phyloP scores from a whole-genome alignment of 1,140 invertebrate species.

The Drosophila lacteicornis region DNA sequence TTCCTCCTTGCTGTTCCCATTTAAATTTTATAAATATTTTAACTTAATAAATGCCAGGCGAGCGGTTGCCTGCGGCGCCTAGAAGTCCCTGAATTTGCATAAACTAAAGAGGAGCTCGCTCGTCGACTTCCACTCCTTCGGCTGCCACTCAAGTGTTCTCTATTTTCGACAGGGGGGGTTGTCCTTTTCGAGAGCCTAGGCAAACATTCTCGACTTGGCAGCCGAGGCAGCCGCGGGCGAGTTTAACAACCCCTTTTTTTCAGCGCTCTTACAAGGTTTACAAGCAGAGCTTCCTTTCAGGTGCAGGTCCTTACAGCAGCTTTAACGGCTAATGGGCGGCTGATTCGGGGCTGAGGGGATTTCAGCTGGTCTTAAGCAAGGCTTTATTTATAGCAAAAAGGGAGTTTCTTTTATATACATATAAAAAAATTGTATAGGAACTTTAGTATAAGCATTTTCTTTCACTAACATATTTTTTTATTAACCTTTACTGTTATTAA shows the following conservation, averaged over 20 bases:
- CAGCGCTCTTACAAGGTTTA: slow-evolving; percentile 5
- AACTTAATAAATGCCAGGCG: slow-evolving; percentile 71
- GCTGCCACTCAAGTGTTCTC: slow-evolving; percentile 38
- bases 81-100: slow-evolving; percentile 64
- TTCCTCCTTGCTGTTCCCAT: slow-evolving; percentile 32
- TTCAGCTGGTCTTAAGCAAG: slow-evolving; percentile 28
- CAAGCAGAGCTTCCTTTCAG: slow-evolving; percentile 32
- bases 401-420: neutral
- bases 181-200: slow-evolving; percentile 47
- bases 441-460: too few species aligned
- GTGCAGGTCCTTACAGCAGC: slow-evolving; percentile 51
- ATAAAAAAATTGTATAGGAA: too few species aligned
- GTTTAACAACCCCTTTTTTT: slow-evolving; percentile 23
- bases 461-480: too few species aligned
- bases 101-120: slow-evolving; percentile 50
- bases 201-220: slow-evolving; percentile 51
- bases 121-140: slow-evolving; percentile 16
- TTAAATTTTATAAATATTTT: slow-evolving; percentile 79
- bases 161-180: slow-evolving; percentile 40
- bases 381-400: neutral
- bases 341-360: slow-evolving; percentile 37
- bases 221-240: slow-evolving; percentile 29
- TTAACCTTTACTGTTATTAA: too few species aligned
- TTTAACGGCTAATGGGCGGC: slow-evolving; percentile 50
- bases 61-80: slow-evolving; percentile 55